These are phyloP conservation scores for Nestor notabilis DNA, from an alignment of 2,113 vertebrate species.

Conservation along the genomic window DNA sequence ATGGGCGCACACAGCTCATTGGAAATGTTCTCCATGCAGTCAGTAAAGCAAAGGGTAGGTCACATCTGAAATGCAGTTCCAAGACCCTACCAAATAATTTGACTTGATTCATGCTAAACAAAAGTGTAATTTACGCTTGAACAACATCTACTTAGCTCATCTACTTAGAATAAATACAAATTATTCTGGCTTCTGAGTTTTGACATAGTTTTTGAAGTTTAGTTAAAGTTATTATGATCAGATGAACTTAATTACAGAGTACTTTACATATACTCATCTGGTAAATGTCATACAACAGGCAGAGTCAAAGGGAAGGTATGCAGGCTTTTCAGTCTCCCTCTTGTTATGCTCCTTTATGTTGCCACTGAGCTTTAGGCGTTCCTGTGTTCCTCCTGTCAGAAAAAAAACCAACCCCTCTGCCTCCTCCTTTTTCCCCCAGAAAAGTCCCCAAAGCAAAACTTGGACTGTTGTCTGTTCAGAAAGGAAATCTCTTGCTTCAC, in stretches of 20 bases:
- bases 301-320: conserved; percentile 33
- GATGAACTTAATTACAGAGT: conserved; percentile 49
- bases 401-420: neutral
- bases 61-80: neutral
- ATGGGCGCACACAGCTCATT: rapidly evolving
- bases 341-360: neutral
- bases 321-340: neutral
- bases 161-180: conserved; percentile 56
- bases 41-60: neutral
- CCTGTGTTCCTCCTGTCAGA: neutral
- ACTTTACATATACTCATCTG: conserved; percentile 44
- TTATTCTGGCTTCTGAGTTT: conserved; percentile 53
- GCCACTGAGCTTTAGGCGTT: neutral
- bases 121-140: neutral
- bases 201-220: conserved; percentile 57
- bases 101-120: neutral
- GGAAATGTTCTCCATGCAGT: neutral
- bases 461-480: neutral
- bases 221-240: conserved; percentile 45
- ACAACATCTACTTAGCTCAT: neutral
- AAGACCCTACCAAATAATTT: neutral
- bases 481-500: neutral
- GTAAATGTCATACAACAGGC: conserved; percentile 43
- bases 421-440: too few relatives aligned
- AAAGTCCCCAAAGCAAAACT: neutral